Evolutionary conservation across 2,113 vertebrate genomes (phyloP).

Genomic region (Damaliscus lunatus): DNA sequence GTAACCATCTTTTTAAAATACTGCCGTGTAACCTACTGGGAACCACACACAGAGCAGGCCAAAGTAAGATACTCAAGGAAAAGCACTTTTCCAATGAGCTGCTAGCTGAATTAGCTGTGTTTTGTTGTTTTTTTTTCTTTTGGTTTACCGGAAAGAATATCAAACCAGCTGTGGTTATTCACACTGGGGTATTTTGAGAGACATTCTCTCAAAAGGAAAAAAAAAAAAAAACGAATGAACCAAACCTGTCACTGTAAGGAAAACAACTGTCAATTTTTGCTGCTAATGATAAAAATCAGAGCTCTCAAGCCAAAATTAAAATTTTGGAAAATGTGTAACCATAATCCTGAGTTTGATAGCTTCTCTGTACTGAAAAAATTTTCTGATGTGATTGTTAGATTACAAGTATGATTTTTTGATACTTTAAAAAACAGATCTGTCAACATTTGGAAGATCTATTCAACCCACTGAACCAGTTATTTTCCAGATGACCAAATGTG

Average conservation of each 20-base stretch:
- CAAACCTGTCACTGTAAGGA: not conserved
- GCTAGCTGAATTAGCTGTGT: not conserved
- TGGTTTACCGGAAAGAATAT: not conserved
- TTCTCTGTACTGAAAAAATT: not conserved
- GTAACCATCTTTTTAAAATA: not conserved
- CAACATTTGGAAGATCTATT: not conserved
- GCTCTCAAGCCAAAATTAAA: not conserved
- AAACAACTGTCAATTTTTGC: not conserved
- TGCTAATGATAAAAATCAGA: conserved; percentile 4
- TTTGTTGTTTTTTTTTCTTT: not conserved
- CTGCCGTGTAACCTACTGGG: not conserved
- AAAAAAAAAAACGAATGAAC: not conserved
- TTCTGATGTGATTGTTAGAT: not conserved
- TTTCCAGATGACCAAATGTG: not conserved
- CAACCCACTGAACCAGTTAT: not conserved
- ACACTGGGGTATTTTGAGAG: not conserved
- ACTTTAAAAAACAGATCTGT: not conserved
- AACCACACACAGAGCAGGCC: not conserved
- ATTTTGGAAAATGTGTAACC: not conserved
- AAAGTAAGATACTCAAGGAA: not conserved
- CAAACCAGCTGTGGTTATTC: not conserved
- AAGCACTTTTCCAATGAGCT: not conserved
- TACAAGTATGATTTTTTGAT: not conserved
- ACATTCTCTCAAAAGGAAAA: not conserved
- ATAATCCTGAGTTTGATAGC: not conserved